A percentile compares a stretch with the other conserved stretches of the same genome.
These are phyloP conservation scores for Caenorhabditis tropicalis DNA, from an alignment of 1,140 invertebrate genomes.

Conservation along the genomic window DNA sequence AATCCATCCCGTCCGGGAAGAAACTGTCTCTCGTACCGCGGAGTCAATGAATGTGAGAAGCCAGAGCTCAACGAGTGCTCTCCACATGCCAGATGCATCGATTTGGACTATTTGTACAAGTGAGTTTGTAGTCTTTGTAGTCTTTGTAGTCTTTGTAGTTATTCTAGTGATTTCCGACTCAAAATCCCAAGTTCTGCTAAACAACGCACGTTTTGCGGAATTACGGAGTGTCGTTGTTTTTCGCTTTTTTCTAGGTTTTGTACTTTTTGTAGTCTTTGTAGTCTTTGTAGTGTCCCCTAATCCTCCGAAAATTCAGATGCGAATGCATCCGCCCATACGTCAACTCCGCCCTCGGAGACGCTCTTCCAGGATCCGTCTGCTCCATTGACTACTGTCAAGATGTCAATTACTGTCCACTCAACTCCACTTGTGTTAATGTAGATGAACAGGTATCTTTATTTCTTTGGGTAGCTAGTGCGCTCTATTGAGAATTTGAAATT, in stretches of 20 bases:
- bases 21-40: conserved; percentile 51
- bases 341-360: conserved; percentile 49
- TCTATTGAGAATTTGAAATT: too few species aligned
- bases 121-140: not conserved
- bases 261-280: not conserved
- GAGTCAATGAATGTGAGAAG: conserved; percentile 60
- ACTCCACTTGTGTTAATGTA: conserved; percentile 59
- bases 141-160: too few species aligned
- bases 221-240: too few species aligned
- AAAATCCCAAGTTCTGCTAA: too few species aligned
- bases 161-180: too few species aligned
- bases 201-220: too few species aligned
- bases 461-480: not conserved
- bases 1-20: conserved; percentile 55
- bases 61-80: conserved; percentile 61
- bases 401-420: conserved; percentile 58
- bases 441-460: conserved; percentile 44
- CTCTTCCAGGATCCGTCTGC: conserved; percentile 56
- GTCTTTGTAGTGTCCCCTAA: too few species aligned
- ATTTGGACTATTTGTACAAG: conserved; percentile 58
- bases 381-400: conserved; percentile 59
- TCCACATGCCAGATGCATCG: conserved; percentile 59
- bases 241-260: too few species aligned
- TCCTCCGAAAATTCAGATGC: too few species aligned
- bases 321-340: conserved; percentile 57